Evolutionary conservation across 2,113 vertebrate genomes (phyloP).

Genomic region (Brachyhypopomus gauderio): DNA sequence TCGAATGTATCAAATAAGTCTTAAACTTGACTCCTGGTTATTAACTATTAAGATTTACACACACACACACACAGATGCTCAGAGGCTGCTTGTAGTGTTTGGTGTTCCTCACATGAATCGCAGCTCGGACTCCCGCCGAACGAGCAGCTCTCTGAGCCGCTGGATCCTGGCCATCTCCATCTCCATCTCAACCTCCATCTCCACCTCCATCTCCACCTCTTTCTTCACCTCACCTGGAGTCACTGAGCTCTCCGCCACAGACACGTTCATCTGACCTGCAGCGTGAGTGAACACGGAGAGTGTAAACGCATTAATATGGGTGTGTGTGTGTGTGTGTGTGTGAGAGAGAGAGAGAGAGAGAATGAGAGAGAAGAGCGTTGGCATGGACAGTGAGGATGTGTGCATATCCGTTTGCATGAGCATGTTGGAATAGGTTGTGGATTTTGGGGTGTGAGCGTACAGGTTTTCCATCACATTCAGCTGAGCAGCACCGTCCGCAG

Average conservation of each 20-base stretch:
- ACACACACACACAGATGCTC: neutral
- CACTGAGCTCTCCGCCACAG: slow-evolving; percentile 95
- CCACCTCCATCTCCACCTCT: slow-evolving; percentile 85
- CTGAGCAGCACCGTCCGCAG: neutral
- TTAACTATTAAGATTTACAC: neutral
- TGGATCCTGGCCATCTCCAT: slow-evolving; percentile 96
- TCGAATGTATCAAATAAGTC: neutral
- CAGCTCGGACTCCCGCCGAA: slow-evolving; percentile 95
- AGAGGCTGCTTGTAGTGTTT: neutral
- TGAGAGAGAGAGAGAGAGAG: neutral
- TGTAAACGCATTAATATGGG: no score
- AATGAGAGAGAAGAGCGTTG: no score
- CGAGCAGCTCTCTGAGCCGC: slow-evolving; percentile 93
- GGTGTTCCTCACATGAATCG: slow-evolving; percentile 92
- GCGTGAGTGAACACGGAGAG: slow-evolving; percentile 48
- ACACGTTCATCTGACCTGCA: slow-evolving; percentile 90
- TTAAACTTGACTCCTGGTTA: neutral
- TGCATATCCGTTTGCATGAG: no score
- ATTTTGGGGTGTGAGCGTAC: neutral
- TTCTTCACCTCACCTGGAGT: slow-evolving; percentile 82
- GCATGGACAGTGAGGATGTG: no score
- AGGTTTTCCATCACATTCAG: neutral
- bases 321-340: neutral
- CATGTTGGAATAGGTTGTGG: no score
- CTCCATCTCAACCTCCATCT: slow-evolving; percentile 85